Evolutionary conservation across 1,140 invertebrate genomes (phyloP).

Genomic region (Triops longicaudatus): DNA sequence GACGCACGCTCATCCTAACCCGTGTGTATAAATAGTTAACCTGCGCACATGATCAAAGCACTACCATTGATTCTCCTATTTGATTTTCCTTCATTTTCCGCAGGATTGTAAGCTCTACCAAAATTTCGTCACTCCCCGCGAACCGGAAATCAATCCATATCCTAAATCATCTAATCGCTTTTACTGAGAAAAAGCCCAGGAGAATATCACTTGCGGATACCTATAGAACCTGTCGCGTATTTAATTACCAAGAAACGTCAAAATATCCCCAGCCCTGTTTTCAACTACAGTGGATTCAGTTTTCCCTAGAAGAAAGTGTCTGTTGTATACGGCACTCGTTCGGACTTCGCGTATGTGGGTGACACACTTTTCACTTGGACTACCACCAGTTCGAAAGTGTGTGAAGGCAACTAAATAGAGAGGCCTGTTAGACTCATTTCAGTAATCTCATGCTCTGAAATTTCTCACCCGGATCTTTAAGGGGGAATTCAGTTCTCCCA

Average conservation of each 20-base stretch:
- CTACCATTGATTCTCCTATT: neutral
- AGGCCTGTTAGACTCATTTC: neutral
- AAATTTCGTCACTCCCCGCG: no score
- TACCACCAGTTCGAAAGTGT: constrained; percentile 12
- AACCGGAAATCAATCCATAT: no score
- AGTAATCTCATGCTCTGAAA: neutral
- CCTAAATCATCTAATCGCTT: no score
- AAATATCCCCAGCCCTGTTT: no score
- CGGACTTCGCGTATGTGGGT: constrained; percentile 10
- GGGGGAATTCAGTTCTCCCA: no score
- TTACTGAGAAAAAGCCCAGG: no score
- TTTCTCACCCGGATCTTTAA: neutral
- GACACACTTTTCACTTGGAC: constrained; percentile 11
- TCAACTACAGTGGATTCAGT: no score
- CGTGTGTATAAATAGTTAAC: constrained; percentile 3
- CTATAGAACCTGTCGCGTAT: no score
- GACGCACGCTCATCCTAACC: neutral
- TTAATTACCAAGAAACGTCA: no score
- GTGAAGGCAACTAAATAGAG: neutral
- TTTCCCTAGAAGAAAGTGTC: neutral
- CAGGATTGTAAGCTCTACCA: no score
- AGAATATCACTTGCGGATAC: no score
- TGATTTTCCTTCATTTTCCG: no score
- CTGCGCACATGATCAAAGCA: neutral
- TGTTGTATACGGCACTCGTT: neutral